Conservation (phyloP, 35 echinoderm and acorn worm genomes). For the Amphiura filiformis region DNA sequence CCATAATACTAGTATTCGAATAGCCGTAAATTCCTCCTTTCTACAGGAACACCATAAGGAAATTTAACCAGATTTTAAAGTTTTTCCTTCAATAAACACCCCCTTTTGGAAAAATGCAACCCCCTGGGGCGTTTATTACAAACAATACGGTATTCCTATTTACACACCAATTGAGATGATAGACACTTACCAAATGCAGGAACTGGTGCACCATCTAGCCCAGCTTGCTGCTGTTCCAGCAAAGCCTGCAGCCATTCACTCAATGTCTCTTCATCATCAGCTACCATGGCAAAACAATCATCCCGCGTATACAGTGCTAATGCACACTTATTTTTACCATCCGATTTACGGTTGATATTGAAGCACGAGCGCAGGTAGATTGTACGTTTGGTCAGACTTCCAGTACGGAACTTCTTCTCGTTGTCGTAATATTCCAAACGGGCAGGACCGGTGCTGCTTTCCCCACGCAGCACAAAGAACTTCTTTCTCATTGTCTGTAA, state of each 20-base stretch:
- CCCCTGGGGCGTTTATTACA: no score
- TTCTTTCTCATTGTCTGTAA: constrained; percentile 96
- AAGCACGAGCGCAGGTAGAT: constrained; percentile 79
- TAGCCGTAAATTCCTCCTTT: no score
- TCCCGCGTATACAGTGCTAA: constrained; percentile 82
- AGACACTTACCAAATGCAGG: constrained; percentile 85
- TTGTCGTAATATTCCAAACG: constrained; percentile 92
- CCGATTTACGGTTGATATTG: constrained; percentile 92
- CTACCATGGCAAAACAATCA: constrained; percentile 75
- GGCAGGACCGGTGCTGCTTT: constrained; percentile 56
- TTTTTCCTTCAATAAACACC: no score
- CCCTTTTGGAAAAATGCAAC: no score
- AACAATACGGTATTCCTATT: no score
- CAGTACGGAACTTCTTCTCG: constrained; percentile 92
- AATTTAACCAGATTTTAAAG: no score
- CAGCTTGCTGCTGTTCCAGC: constrained; percentile 69
- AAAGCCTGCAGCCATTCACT: constrained; percentile 81
- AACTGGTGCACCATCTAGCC: constrained; percentile 60
- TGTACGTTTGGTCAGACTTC: constrained; percentile 56
- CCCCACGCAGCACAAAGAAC: constrained; percentile 87
- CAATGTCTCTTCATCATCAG: constrained; percentile 73
- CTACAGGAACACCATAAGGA: no score
- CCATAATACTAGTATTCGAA: no score
- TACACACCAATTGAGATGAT: no score
- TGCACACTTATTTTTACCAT: constrained; percentile 77